Base-by-base conservation (phyloP, 1,140 invertebrate genomes). In the Chironomus striatipennis region DNA sequence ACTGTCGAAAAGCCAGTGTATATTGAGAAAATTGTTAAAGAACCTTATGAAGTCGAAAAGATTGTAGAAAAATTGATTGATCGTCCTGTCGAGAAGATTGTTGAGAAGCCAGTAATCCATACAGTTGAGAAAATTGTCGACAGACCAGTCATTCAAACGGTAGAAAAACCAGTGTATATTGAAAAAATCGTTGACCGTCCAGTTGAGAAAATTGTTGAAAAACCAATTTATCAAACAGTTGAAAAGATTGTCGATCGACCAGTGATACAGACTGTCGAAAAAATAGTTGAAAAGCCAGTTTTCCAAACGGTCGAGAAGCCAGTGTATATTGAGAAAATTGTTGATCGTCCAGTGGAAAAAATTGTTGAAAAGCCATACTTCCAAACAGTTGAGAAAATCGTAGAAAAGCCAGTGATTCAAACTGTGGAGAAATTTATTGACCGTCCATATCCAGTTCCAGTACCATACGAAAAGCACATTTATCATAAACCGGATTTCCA, bases 241-340 rank as follows among this genome's bases (percentile, higher is more conserved):
- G 65, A 70, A 10, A 70, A 74, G 43, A 57, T 74, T 74, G 43
- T 74, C 10, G 42, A 76, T 8, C 42, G 47, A 43, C 74, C 75
- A 4, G 73, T 75, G 6, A 43, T 75, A 42, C 17, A 76, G 6
- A 70, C 65, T 3, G 64, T 75, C 34, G 73, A 75, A 42, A 83
- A 83, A 74, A 80, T 82, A 10, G 74, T 83, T 8, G 83, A 86
- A 73, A 83, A 81, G 65, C 86, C 83, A 1, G 81, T 88, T 0
- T 83, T 88, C 75, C 80, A 85, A 43, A 80, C 83, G 10, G 80
- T 85, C 42, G 80, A 83, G 65, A 79, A 86, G 10, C 85, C 85
- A 43, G 79, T 86, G 73, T 82, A 85, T 10, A 79, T 86, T 0
- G 84, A 86, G 74, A 85, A 79, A 75, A 79, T 80, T 18, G 80